Evolutionary conservation across 1,140 invertebrate species (phyloP), one percentile per base, ranked within the genome.

Genomic region (Drosophila kikkawai): DNA sequence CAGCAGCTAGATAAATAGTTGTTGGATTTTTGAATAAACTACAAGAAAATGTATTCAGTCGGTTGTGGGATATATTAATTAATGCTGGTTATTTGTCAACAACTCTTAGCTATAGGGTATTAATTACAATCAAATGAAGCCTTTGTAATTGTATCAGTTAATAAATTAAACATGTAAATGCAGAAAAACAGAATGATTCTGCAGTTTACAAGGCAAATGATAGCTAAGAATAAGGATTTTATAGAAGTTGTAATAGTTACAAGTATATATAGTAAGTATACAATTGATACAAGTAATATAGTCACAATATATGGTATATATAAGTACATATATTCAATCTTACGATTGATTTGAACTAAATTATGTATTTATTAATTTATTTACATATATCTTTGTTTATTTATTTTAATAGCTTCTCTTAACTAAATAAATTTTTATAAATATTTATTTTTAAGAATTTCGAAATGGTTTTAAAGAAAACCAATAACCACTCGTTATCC

Each of bases 81-180:
- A 37, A 39, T 39, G 22, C 12, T 15, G 17, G 19, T 37, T 22
- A 53, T 15, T 53, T 53, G 32, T 53, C 32, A 48, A 29, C 22
- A 48, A 29, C 22, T 7, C 17, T 17, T 5, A 11, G 15, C 5
- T 15, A 8, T 22, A 9, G 12, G 12, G 17, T 15, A 55, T 55
- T 55, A 55, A 55, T 37, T 55, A 22, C 34, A 37, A 22, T 55
- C 12, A 9, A 55, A 19, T 15, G 2, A 55, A 37, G 34, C 13
- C 51, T 55, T 9, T 7, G 32, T 51, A 37, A 37, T 55, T 55
- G 34, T 53, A 19, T 53, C n/a, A 51, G 29, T 37, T 55, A 37
- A 19, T 55, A 22, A 55, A 37, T 37, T 4, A 55, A 8, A 37
- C 34, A 37, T 22, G 17, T 22, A 55, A 37, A 55, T 55, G 2